Conservation (phyloP, 2,888 invertebrate species). For the Dione vanillae region DNA sequence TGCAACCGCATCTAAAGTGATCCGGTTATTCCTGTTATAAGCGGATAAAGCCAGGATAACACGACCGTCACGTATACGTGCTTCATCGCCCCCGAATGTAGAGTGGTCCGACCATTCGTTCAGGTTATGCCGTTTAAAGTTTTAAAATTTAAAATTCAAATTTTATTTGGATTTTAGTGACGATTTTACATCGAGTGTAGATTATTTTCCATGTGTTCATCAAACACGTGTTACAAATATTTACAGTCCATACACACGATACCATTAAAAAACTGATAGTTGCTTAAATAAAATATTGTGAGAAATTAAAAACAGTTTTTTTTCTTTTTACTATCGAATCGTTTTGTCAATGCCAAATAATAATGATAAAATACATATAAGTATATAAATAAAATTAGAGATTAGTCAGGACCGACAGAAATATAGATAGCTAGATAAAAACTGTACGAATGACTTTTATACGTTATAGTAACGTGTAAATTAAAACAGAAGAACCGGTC, state of each 20-base stretch:
- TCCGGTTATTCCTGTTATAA: constrained; percentile 45
- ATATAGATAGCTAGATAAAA: too few relatives aligned
- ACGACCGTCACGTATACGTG: constrained; percentile 48
- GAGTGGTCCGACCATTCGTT: constrained; percentile 48
- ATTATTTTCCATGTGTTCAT: neutral
- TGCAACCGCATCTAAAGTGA: constrained; percentile 32
- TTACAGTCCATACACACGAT: neutral
- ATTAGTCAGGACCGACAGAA: too few relatives aligned
- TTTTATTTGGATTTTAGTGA: constrained; percentile 32
- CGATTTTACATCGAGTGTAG: neutral
- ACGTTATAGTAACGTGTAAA: too few relatives aligned
- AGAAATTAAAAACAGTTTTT: too few relatives aligned
- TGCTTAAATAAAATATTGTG: too few relatives aligned
- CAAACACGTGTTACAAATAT: neutral
- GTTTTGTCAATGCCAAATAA: too few relatives aligned
- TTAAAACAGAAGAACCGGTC: too few relatives aligned
- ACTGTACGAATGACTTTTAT: too few relatives aligned
- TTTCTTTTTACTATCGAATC: too few relatives aligned
- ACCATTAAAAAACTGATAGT: neutral
- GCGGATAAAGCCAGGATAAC: constrained; percentile 50
- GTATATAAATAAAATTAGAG: too few relatives aligned
- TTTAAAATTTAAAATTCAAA: constrained; percentile 43
- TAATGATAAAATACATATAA: too few relatives aligned
- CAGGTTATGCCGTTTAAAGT: constrained; percentile 41
- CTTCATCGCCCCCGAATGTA: constrained; percentile 46